Evolutionary conservation across 1,140 invertebrate species (phyloP).

Genomic region (Chrysomallon squamiferum): DNA sequence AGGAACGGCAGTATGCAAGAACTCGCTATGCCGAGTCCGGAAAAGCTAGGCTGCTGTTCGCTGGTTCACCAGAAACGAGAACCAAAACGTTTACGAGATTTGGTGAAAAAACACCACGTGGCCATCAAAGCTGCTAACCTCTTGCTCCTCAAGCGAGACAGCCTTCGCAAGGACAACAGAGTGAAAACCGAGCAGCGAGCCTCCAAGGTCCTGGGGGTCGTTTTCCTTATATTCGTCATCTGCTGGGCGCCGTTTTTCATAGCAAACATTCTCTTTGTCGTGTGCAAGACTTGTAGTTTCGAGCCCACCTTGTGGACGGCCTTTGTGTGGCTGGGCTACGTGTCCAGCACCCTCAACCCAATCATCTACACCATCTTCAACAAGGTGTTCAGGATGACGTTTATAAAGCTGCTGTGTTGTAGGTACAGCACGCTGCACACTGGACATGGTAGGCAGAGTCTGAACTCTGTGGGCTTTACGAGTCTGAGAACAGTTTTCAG

Average conservation of each 20-base stretch:
- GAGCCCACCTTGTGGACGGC: constrained; percentile 45
- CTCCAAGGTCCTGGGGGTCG: constrained; percentile 69
- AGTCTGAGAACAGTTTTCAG: no score
- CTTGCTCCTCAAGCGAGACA: constrained; percentile 36
- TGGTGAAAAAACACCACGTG: constrained; percentile 53
- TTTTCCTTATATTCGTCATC: constrained; percentile 61
- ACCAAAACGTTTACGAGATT: constrained; percentile 34
- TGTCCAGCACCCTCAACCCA: constrained; percentile 62
- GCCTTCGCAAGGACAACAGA: constrained; percentile 25
- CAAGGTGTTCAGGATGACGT: constrained; percentile 60
- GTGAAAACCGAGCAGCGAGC: constrained; percentile 88
- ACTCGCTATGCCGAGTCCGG: not conserved
- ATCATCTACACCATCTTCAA: constrained; percentile 66
- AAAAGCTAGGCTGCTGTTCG: not conserved
- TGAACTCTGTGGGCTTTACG: no score
- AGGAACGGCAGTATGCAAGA: not conserved
- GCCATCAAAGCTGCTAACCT: constrained; percentile 53
- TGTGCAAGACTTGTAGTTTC: constrained; percentile 67
- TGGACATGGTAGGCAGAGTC: constrained; percentile 18
- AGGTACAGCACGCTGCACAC: constrained; percentile 41
- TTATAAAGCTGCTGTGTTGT: constrained; percentile 57
- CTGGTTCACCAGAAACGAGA: constrained; percentile 1
- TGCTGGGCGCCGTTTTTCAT: constrained; percentile 64
- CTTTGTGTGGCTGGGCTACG: constrained; percentile 63
- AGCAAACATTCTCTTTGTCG: constrained; percentile 55